These are phyloP conservation scores for Chlamydotis undulata DNA, from an alignment of 2,113 vertebrate species.

Conservation along the genomic window DNA sequence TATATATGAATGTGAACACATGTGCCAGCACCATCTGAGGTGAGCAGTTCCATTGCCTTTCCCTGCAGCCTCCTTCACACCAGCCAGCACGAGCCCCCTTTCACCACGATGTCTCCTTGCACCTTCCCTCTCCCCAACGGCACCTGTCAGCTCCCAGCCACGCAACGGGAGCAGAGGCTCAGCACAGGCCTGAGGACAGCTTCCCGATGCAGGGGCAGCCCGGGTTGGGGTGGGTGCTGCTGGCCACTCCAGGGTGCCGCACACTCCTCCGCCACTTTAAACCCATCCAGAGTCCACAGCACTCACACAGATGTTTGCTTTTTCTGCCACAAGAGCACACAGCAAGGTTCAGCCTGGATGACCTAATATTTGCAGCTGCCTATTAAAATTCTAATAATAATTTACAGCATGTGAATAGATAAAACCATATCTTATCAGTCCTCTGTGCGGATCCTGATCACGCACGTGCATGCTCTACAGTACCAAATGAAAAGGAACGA, in stretches of 20 bases:
- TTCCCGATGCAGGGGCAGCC: accelerated
- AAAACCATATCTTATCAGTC: neutral
- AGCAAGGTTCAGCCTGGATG: neutral
- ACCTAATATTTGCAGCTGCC: neutral
- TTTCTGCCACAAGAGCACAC: neutral
- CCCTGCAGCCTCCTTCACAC: neutral
- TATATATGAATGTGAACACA: neutral
- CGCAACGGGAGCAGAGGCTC: accelerated
- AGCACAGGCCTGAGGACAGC: accelerated
- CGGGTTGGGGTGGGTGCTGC: neutral
- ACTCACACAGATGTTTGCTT: neutral
- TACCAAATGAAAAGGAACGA: neutral
- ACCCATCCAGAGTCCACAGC: neutral
- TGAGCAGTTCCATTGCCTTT: neutral
- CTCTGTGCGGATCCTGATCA: neutral
- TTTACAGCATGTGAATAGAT: neutral
- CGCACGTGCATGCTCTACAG: accelerated
- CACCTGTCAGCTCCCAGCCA: neutral
- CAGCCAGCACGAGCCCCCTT: neutral
- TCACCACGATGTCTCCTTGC: accelerated
- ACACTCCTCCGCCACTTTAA: accelerated
- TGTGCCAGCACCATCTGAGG: neutral
- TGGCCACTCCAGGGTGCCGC: accelerated
- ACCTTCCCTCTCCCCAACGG: neutral
- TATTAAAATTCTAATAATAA: neutral